Percentiles rank a stretch among this genome's conserved stretches.
These are phyloP conservation scores for Scarus forsteni DNA, from an alignment of 2,797 vertebrate species.

Conservation along the genomic window DNA sequence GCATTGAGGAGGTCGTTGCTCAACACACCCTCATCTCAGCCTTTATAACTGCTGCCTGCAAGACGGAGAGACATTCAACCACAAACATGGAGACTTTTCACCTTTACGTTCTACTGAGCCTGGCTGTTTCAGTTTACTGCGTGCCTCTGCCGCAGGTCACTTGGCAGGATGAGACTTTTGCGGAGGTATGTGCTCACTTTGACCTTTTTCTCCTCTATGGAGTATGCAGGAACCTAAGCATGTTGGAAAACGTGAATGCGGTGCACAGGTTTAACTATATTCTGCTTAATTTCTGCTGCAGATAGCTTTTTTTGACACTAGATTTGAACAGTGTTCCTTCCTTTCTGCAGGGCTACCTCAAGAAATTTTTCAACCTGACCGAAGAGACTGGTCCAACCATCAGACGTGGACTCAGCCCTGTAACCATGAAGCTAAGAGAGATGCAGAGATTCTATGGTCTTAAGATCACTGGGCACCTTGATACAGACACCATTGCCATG, in stretches of 20 bases:
- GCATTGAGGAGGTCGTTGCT: slow-evolving; percentile 51
- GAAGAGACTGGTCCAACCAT: slow-evolving; percentile 17
- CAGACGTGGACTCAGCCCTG: slow-evolving; percentile 13
- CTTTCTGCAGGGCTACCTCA: slow-evolving; percentile 86
- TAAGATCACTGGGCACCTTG: slow-evolving; percentile 85
- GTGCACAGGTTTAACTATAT: too few species aligned
- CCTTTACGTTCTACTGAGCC: slow-evolving; percentile 65
- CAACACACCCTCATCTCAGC: slow-evolving; percentile 37
- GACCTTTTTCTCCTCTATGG: not conserved
- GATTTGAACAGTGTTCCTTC: not conserved
- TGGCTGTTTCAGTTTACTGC: slow-evolving; percentile 63
- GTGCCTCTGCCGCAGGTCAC: slow-evolving; percentile 49
- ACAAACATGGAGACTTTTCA: slow-evolving; percentile 72
- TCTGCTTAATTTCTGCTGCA: too few species aligned
- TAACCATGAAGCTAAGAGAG: slow-evolving; percentile 84
- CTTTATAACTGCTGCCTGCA: slow-evolving; percentile 63
- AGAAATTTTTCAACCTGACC: slow-evolving; percentile 85
- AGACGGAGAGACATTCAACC: slow-evolving; percentile 28
- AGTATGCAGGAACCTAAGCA: not conserved
- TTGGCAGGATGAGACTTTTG: slow-evolving; percentile 61
- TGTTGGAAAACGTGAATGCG: not conserved
- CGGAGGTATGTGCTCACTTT: slow-evolving; percentile 66
- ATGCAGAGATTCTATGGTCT: slow-evolving; percentile 89
- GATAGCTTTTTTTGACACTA: too few species aligned
- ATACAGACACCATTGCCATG: slow-evolving; percentile 84